Percentiles rank a stretch among this genome's conserved stretches.
These are phyloP conservation scores for Decapterus maruadsi DNA, from an alignment of 2,797 vertebrate genomes.

Conservation along the genomic window DNA sequence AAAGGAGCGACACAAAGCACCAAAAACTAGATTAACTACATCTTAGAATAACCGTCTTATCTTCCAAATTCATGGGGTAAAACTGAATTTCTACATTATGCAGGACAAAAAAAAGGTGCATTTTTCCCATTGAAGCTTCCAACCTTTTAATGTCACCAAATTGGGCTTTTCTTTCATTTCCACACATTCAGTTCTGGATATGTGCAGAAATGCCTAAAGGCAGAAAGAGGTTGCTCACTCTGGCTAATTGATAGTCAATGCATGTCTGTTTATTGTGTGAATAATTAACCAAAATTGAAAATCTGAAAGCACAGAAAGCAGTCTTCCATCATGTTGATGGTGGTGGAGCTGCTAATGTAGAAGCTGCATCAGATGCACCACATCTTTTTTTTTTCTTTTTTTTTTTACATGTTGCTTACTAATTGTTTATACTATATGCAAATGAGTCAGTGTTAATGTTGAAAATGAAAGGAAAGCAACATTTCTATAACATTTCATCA, in stretches of 20 bases:
- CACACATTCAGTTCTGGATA: neutral
- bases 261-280: constrained; percentile 52
- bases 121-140: neutral
- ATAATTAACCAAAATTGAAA: constrained; percentile 48
- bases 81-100: neutral
- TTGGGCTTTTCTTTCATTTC: neutral
- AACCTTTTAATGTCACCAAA: neutral
- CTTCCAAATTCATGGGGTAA: constrained; percentile 1
- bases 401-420: neutral
- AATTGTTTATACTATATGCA: neutral
- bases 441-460: neutral
- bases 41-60: neutral
- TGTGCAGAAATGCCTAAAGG: neutral
- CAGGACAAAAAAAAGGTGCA: constrained; percentile 11
- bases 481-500: neutral
- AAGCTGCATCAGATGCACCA: neutral
- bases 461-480: neutral
- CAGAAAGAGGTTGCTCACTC: constrained; percentile 23
- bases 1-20: constrained; percentile 26
- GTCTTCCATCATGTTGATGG: constrained; percentile 17
- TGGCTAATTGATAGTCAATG: constrained; percentile 24
- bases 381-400: too few species aligned
- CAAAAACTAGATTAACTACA: neutral
- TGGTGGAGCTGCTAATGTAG: constrained; percentile 12
- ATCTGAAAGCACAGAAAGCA: constrained; percentile 33